Base-by-base conservation (phyloP, 2,888 invertebrate species). In the Emesis furor region DNA sequence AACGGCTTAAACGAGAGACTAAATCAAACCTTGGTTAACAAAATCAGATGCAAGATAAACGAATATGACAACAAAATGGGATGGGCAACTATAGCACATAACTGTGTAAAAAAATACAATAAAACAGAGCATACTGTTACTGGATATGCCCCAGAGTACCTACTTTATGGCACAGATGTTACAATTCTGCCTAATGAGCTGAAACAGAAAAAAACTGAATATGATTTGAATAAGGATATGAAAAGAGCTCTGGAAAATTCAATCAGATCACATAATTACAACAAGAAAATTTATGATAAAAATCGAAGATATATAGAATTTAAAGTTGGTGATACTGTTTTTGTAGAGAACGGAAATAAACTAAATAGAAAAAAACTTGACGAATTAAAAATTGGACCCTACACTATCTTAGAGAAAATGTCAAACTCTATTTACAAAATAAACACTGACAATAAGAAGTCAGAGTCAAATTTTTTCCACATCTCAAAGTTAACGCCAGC, bases 31-130 rank as follows among this genome's bases (percentile, higher is more conserved):
- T 24, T 73, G 6, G 35, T 55, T 1, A 73, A 73, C n/a, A 73
- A 59, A 59, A 73, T 59, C 3, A 42, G 51, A n/a, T 73, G 73
- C 35, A 73, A 12, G 51, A 73, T 73, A 55, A 73, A 73, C 24
- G 59, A 73, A 59, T 1, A 17, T n/a, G 14, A 35, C 3, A n/a
- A 8, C 1, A 73, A 73, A 55, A 73, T 10, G 17, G 55, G 55
- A 17, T 73, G 73, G 73, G 7, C 73, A 35, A 55, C 55, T 14
- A 55, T 73, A 32, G 59, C 73, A n/a, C 32, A 32, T 1, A 24
- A 55, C 6, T 73, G 73, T 37, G 37, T 59, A 17, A 10, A 73
- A 59, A 55, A 35, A 1, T 73, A 73, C 2, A 73, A 73, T 17
- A 17, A 59, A 17, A 73, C 73, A 4, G 59, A 37, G 5, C 55